These are phyloP conservation scores for Lithophane socia DNA, from an alignment of 2,888 invertebrate genomes.

Conservation along the genomic window DNA sequence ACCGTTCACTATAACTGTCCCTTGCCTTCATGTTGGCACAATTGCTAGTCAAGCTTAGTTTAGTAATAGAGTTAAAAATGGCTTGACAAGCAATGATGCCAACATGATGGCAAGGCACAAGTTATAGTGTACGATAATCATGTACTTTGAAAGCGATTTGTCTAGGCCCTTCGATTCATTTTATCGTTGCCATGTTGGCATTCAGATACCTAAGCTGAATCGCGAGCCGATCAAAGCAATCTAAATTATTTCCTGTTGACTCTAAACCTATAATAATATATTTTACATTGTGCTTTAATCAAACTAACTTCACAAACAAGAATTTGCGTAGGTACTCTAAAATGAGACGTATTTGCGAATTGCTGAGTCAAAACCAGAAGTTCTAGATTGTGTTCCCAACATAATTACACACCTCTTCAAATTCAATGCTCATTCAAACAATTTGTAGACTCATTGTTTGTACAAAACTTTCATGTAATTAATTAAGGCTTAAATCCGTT, in stretches of 20 bases:
- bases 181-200: not conserved
- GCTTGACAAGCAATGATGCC: too few species aligned
- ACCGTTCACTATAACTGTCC: too few species aligned
- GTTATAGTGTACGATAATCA: too few species aligned
- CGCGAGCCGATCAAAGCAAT: not conserved
- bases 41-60: too few species aligned
- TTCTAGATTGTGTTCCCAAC: not conserved
- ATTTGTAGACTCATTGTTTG: conserved; percentile 31
- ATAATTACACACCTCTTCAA: conserved; percentile 13
- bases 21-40: too few species aligned
- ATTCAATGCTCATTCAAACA: not conserved
- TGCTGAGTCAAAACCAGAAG: conserved; percentile 11
- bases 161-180: not conserved
- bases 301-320: conserved; percentile 5
- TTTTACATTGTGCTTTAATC: not conserved
- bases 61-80: too few species aligned
- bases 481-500: not conserved
- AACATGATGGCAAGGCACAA: too few species aligned
- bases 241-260: not conserved
- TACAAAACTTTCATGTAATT: conserved; percentile 6
- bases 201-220: too few species aligned
- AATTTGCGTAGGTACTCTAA: not conserved
- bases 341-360: conserved; percentile 6
- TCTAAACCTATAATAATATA: not conserved
- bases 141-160: not conserved